Percentiles rank a stretch among this genome's conserved stretches.
phyloP scores from a whole-genome alignment of 2,797 vertebrate genomes.

The Pseudochirops corinnae region DNA sequence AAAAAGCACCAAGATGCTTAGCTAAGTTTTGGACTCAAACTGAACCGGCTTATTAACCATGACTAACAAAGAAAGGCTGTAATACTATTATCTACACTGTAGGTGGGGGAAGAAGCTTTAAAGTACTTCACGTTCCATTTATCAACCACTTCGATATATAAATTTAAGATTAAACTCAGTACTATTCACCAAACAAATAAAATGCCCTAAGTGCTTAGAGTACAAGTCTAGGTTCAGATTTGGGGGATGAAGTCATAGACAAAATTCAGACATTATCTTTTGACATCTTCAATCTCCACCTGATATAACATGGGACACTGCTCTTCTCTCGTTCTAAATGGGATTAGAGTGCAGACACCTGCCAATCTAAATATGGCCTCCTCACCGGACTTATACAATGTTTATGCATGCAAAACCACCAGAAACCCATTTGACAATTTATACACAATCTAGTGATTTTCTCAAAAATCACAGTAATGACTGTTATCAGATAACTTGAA shows the following conservation, averaged over 20 bases:
- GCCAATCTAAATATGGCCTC: not conserved
- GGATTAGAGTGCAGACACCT: not conserved
- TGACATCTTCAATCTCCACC: not conserved
- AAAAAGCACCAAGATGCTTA: slow-evolving; percentile 9
- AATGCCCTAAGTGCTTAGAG: not conserved
- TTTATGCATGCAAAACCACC: not conserved
- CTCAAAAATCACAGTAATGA: not conserved
- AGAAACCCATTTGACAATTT: not conserved
- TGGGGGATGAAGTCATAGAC: no score
- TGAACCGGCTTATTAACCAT: slow-evolving; percentile 8
- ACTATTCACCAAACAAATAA: not conserved
- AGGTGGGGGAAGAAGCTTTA: not conserved
- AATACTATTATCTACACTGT: slow-evolving; percentile 27
- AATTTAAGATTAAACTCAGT: no score
- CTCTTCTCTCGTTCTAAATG: not conserved
- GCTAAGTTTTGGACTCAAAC: slow-evolving; percentile 5
- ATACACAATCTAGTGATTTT: not conserved
- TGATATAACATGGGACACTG: not conserved
- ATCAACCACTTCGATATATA: not conserved
- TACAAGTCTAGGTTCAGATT: not conserved
- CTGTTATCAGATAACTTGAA: not conserved
- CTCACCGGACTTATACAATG: not conserved
- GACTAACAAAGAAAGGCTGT: not conserved
- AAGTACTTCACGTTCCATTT: not conserved
- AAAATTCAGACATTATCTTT: not conserved